Base-by-base conservation (phyloP, 2,113 vertebrate species). In the Pseudolaguvia tuberculata region DNA sequence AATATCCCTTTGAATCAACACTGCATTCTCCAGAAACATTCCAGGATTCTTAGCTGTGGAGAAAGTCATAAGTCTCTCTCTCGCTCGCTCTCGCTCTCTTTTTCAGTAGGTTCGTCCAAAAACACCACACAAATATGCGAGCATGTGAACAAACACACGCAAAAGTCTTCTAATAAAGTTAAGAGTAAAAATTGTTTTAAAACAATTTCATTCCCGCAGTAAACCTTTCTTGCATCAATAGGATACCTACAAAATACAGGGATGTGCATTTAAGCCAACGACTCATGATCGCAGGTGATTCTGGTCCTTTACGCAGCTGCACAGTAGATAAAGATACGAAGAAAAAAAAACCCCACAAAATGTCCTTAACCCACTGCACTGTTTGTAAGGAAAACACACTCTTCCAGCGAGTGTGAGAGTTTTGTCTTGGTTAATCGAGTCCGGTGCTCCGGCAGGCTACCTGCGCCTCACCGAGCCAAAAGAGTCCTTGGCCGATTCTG, bases 191-290 rank as follows among this genome's bases (percentile, higher is more conserved):
- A 52, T 35, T 39, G 25, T 0, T 47, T 6, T 17, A 23, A 2
- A 47, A 15, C 35, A 10, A 29, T 50, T 50, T 27, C 27, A 23
- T 18, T 66, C 45, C n/a, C 15, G 15, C 15, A 25, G 21, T 18
- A 48, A 66, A 12, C 13, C 9, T 27, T 66, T 7, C 4, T 50
- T 13, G 45, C 10, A 53, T n/a, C 21, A 68, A 69, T 76, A 6
- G 7, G 53, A 88, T 94, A 97, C 96, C 88, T 93, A 98, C 96
- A 80, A 90, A 78, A 88, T 91, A 91, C 83, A 82, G 87, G 31
- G 94, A 90, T 72, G 94, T 92, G 89, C 96, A 94, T 72, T 93
- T 92, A 80, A 96, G 85, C 94, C 95, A 97, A 72, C 93, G 93
- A 85, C 85, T 94, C 95, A 97, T 97, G 82, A 77, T 93, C 84